Base-by-base conservation (phyloP, 2,797 vertebrate genomes). In the Aplochiton taeniatus region DNA sequence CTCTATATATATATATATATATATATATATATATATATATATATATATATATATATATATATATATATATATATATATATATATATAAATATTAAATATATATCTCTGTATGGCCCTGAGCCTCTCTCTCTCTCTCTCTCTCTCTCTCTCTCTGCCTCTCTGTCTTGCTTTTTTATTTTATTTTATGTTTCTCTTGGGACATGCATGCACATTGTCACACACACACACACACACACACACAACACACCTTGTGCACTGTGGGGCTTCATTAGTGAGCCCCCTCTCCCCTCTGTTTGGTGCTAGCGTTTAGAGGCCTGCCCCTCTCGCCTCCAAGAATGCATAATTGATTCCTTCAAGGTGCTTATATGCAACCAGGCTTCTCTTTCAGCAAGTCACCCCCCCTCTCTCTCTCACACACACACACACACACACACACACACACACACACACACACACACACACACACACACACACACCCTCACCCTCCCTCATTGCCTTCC, bases 311-410 rank as follows among this genome's bases (percentile, higher is more conserved):
- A 88, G 60, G 63, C 69, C 68, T 73, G 69, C 64, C 87, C 86
- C 81, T 90, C 85, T 85, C 82, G 82, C 85, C 77, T 85, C 79
- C 79, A 75, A 80, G 87, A 90, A 90, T 91, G 88, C 90, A 91
- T 91, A 92, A 93, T 93, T 91, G 86, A 92, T 93, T 90, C 89
- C 84, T 88, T 88, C 85, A 89, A 90, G 84, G 84, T 88, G 83
- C 78, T 87, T 88, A 84, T 75, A 77, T 83, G 75, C 75, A 31
- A 31, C 31, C 31, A n/a, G 51, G 69, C 63, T 68, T 71, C 73
- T 85, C 84, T 82, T 78, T 86, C 77, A 76, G 70, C 79, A 82
- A 81, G n/a, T 54, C 19, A 6, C 4, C 12, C 11, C 41, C 41
- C 48, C 82, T 78, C 61, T 55, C 14, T 20, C 56, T 56, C 16